Percentiles rank a stretch among this genome's conserved stretches.
These are phyloP conservation scores for Xyrichtys novacula DNA, from an alignment of 2,797 vertebrate genomes.

Conservation along the genomic window DNA sequence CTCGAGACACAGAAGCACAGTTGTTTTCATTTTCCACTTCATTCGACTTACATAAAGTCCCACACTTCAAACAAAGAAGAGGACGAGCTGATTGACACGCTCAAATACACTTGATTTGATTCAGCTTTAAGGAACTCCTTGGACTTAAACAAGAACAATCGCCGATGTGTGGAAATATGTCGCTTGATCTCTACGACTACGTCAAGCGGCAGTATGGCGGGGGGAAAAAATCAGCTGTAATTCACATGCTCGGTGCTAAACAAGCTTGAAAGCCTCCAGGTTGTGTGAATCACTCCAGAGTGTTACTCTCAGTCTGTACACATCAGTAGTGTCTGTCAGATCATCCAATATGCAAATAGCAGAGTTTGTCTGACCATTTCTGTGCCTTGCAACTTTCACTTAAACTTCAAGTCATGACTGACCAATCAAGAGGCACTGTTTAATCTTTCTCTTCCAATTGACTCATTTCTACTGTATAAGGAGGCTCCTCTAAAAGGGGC, in stretches of 20 bases:
- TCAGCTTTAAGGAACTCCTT: background rate
- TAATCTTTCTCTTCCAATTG: background rate
- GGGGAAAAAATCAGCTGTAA: slow-evolving; percentile 1
- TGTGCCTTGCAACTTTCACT: background rate
- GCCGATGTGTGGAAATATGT: background rate
- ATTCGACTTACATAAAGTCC: slow-evolving; percentile 5
- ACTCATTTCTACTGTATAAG: too few species aligned
- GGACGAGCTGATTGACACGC: background rate
- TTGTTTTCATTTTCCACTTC: slow-evolving; percentile 24
- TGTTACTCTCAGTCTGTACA: background rate
- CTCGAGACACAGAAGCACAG: slow-evolving; percentile 7
- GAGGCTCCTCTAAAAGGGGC: too few species aligned
- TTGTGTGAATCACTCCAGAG: background rate
- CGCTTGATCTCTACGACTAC: background rate
- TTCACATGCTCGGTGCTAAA: background rate
- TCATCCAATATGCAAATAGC: too few species aligned
- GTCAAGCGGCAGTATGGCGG: background rate
- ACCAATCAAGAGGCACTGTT: too few species aligned
- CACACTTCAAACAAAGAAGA: slow-evolving; percentile 9
- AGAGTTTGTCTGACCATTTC: background rate
- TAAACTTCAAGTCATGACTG: background rate
- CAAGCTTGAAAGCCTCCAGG: background rate
- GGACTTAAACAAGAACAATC: slow-evolving; percentile 7
- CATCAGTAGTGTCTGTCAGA: too few species aligned
- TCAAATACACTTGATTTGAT: slow-evolving; percentile 3